Evolutionary conservation across 2,113 vertebrate species (phyloP).

Genomic region (Rhea pennata): DNA sequence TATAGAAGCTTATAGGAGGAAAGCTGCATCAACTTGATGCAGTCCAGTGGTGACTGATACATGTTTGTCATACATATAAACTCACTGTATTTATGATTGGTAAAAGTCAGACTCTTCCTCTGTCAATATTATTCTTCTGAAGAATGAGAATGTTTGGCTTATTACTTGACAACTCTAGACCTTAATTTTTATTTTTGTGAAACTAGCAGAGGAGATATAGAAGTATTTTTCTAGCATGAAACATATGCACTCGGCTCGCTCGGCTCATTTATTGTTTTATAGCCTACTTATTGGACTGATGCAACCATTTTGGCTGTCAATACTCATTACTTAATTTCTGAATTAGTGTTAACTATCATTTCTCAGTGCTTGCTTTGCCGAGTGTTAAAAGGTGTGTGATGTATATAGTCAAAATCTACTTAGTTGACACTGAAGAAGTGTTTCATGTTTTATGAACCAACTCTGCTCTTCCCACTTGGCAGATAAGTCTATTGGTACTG

Average conservation of each 20-base stretch:
- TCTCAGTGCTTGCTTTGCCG: neutral
- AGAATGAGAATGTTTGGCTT: neutral
- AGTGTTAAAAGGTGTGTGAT: neutral
- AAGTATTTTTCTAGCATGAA: neutral
- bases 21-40: neutral
- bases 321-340: neutral
- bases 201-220: neutral
- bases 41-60: neutral
- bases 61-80: neutral
- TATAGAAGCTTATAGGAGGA: neutral
- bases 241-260: neutral
- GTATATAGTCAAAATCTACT: neutral
- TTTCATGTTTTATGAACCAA: neutral
- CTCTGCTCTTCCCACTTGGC: neutral
- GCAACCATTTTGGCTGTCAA: neutral
- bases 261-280: neutral
- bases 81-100: neutral
- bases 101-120: neutral
- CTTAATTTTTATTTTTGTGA: neutral
- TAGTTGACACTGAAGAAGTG: neutral
- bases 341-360: neutral
- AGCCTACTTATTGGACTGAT: neutral
- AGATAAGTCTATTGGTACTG: constrained; percentile 65
- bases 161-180: neutral
- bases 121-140: neutral